Percentiles rank a stretch among this genome's conserved stretches.
These are phyloP conservation scores for Metridium senile DNA, from an alignment of 92 coral and sea anemone species.

Conservation along the genomic window DNA sequence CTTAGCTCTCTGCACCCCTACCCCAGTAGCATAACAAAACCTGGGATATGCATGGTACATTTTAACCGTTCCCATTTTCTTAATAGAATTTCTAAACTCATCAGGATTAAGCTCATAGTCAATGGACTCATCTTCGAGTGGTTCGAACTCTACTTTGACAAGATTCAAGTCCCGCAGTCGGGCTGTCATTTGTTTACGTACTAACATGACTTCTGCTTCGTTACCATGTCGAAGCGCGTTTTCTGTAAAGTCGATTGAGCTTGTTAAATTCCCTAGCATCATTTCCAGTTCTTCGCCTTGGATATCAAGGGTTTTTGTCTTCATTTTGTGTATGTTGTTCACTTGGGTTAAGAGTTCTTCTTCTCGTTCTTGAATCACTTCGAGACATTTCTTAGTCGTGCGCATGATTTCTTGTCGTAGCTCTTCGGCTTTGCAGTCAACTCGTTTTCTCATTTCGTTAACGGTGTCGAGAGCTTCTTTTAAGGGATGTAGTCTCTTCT, in stretches of 20 bases:
- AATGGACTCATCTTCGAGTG: constrained; percentile 87
- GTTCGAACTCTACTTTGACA: constrained; percentile 74
- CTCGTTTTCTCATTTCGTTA: constrained; percentile 65
- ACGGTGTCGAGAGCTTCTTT: constrained; percentile 82
- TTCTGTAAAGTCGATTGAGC: constrained; percentile 93
- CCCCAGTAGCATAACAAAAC: constrained; percentile 88
- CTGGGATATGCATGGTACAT: constrained; percentile 86
- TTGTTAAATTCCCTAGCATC: constrained; percentile 84
- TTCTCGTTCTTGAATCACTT: constrained; percentile 83
- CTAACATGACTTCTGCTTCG: constrained; percentile 97
- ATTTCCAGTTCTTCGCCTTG: constrained; percentile 83
- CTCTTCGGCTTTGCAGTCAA: constrained; percentile 78
- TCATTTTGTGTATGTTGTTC: constrained; percentile 81
- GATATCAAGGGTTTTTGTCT: constrained; percentile 84
- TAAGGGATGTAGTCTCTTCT: constrained; percentile 71
- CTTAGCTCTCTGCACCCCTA: constrained; percentile 90
- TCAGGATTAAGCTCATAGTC: constrained; percentile 84
- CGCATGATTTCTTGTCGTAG: constrained; percentile 65
- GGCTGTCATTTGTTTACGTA: constrained; percentile 87
- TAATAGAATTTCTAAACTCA: constrained; percentile 82
- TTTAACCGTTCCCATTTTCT: constrained; percentile 74
- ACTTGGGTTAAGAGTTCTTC: constrained; percentile 84
- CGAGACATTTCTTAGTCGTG: constrained; percentile 60
- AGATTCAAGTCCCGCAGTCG: constrained; percentile 81
- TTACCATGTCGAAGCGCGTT: constrained; percentile 90